Base-by-base conservation (phyloP, 64 coral and sea anemone genomes). In the Astreopora myriophthalma region DNA sequence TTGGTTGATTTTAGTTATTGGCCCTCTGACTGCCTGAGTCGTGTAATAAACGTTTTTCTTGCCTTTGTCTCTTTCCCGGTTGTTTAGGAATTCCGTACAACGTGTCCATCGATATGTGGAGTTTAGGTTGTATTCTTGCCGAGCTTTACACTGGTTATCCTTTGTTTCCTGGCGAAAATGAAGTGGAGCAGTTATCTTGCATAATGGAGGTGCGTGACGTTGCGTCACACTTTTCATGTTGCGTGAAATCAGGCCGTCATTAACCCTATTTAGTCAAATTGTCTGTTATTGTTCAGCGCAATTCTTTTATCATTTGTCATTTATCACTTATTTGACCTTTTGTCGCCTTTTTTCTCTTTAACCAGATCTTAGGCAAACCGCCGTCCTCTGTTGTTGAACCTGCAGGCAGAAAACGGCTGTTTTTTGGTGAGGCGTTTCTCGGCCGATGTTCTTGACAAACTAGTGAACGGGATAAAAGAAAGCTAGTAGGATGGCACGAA, bases 41-140 rank as follows among this genome's bases (percentile, higher is more conserved):
- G n/a, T 48, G 2, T 9, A 16, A 29, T 55, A 44, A 10, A 30
- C 26, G 40, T 73, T n/a, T n/a, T 89, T 17, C 20, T 23, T 64
- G 23, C 7, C n/a, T n/a, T 25, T 64, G 5, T 7, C 4, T 64
- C 22, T 64, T 17, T 64, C 61, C 22, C 23, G 23, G 5, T 24
- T 16, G 3, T 19, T 62, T 30, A 98, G 96, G 96, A 13, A 71
- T 95, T 55, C 89, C 93, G 8, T 98, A 98, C 37, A 90, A 89
- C 48, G 89, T 95, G 93, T 86, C 96, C 35, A 98, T 98, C 31
- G 96, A 98, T 44, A 95, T 98, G 96, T 98, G 96, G 96, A 98
- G 96, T 87, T 86, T 98, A 37, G 96, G 96, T 1, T 98, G 96
- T 67, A 98, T 98, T 38, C 86, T 98, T 20, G 96, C 90, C 5